Base-by-base conservation (phyloP, 1,140 invertebrate species). In the Contarinia nasturtii region DNA sequence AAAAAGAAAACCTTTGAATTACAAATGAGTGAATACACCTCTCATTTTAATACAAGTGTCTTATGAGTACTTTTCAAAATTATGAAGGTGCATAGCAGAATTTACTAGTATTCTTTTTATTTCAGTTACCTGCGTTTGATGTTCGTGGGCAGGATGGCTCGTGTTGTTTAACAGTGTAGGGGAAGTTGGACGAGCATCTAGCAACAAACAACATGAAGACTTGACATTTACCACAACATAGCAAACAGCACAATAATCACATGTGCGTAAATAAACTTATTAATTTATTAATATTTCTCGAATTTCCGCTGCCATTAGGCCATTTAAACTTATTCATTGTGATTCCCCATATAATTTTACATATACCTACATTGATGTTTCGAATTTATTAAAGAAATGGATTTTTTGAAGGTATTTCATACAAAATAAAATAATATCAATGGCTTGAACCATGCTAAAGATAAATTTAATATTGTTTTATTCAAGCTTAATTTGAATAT, bases 191-290 rank as follows among this genome's bases (percentile, higher is more conserved):
- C 61, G 61, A 64, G 61, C 61, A 64, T 64, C 61, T 64, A 71
- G 69, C 69, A 71, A 71, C 69, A 70, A 67, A 71, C 68, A 71
- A 71, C 68, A 71, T 69, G 68, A 66, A 70, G 67, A 64, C 61
- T 62, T 60, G 61, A 63, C 61, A 63, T 63, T 63, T 63, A 63
- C 60, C 61, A 64, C 61, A 64, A 61, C 61, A 64, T 61, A 64
- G 61, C 61, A 63, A 48, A 48, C 27, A 18, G 33, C 36, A 17
- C 7, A 27, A 3, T 27, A 10, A 27, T 27, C 10, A 27, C 27
- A 27, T 27, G 27, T 3, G 27, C 27, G 27, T 10, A 10, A 27
- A n/a, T n/a, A n/a, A n/a, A n/a, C n/a, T n/a, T n/a, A n/a, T n/a
- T n/a, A n/a, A n/a, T n/a, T n/a, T n/a, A n/a, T n/a, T n/a, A n/a